A percentile compares a stretch with the other conserved stretches of the same genome.
Conservation (phyloP, 2,888 invertebrate genomes). For the Leptinotarsa tumamoca region DNA sequence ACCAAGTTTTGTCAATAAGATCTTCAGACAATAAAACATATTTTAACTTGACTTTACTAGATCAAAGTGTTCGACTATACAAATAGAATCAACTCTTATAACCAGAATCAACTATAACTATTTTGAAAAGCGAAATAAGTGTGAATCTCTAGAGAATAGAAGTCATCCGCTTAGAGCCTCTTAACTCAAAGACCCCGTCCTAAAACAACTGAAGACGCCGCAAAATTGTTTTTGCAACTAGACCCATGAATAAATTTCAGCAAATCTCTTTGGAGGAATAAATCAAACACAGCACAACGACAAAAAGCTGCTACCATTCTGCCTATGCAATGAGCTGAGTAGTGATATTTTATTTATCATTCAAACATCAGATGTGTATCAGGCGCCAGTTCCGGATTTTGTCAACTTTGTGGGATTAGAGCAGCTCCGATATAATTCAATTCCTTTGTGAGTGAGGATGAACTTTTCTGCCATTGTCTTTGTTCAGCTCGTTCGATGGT, state of each 20-base stretch:
- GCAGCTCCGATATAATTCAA: too few relatives aligned
- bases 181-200: constrained; percentile 2
- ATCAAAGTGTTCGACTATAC: too few relatives aligned
- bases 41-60: too few relatives aligned
- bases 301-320: constrained; percentile 14
- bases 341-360: constrained; percentile 8
- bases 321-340: not conserved
- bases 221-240: constrained; percentile 13
- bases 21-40: too few relatives aligned
- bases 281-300: constrained; percentile 15
- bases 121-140: not conserved
- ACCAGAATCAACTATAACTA: not conserved
- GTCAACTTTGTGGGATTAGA: not conserved
- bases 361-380: not conserved
- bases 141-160: constrained; percentile 3
- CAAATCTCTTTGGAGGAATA: constrained; percentile 2
- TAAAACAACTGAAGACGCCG: not conserved
- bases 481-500: too few relatives aligned
- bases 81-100: too few relatives aligned
- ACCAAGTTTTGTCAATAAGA: too few relatives aligned
- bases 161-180: not conserved
- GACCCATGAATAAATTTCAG: constrained; percentile 15
- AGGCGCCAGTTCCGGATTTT: not conserved
- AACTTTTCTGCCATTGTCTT: too few relatives aligned
- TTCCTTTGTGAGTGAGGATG: too few relatives aligned